phyloP scores from a whole-genome alignment of 2,113 vertebrate genomes.

The Oncorhynchus tshawytscha region DNA sequence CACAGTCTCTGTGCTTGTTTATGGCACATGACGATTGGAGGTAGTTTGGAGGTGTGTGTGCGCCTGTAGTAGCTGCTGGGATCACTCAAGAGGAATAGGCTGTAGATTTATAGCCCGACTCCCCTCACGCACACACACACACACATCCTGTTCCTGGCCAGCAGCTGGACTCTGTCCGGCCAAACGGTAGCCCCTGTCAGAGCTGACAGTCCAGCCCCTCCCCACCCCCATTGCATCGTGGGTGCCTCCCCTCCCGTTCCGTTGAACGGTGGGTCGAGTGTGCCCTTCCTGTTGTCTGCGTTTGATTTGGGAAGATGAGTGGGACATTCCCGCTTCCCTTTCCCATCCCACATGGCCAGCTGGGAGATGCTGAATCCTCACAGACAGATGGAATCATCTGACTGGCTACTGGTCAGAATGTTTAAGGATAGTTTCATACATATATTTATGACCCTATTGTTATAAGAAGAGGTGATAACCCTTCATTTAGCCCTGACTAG shows the following conservation, averaged over 20 bases:
- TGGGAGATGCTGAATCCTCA: constrained; percentile 56
- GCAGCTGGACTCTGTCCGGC: constrained; percentile 54
- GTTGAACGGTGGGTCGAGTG: constrained; percentile 40
- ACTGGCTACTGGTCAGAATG: constrained; percentile 40
- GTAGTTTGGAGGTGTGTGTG: background rate
- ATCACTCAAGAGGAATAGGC: background rate
- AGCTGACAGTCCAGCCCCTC: too few species aligned
- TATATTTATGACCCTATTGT: constrained; percentile 43
- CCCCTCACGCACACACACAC: background rate
- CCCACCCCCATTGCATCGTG: constrained; percentile 11
- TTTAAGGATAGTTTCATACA: constrained; percentile 45
- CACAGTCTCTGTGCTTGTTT: background rate
- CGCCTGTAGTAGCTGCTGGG: background rate
- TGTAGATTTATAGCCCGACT: too few species aligned
- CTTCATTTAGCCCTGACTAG: background rate
- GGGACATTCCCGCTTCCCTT: constrained; percentile 13
- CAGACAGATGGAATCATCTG: constrained; percentile 51
- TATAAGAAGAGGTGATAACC: constrained; percentile 17
- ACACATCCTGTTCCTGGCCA: background rate
- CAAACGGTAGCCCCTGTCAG: constrained; percentile 52
- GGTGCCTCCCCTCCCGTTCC: background rate
- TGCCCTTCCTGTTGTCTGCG: constrained; percentile 42
- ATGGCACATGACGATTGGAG: background rate
- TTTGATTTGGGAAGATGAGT: background rate
- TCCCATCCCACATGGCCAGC: constrained; percentile 42